Evolutionary conservation across 1,140 invertebrate species (phyloP), one percentile per base, ranked within the genome.

Genomic region (Tyrophagus putrescentiae): DNA sequence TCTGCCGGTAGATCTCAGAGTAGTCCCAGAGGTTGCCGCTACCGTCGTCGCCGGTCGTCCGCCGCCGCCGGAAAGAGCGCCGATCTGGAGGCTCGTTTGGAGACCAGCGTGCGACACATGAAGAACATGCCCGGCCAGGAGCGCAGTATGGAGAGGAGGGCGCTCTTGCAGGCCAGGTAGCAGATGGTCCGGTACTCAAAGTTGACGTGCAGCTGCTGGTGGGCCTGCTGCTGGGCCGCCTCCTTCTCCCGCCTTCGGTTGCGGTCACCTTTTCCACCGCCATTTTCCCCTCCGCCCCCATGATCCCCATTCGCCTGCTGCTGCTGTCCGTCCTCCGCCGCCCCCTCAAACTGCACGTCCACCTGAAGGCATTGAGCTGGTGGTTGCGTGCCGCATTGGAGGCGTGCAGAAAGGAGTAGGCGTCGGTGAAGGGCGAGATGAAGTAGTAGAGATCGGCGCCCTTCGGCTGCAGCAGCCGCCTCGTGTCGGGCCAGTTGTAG

Each of bases 371-470:
- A 54, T 54, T 54, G 7, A n/a, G n/a, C n/a, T n/a, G n/a, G n/a
- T 27, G 13, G 27, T 54, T 54, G 18, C 27, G 52, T 34, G 52
- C 52, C 39, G 52, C 52, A 3, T 36, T 54, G 1, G 52, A 54
- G 18, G 52, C 57, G 29, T 42, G 36, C 11, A 41, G n/a, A 59
- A 59, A 59, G 3, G 36, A 41, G 68, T 92, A 85, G 66, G 88
- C 83, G 74, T 95, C 91, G 66, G 88, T 93, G 67, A 92, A 93
- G 2, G 90, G 87, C 1, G 88, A 87, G 41, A 90, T 82, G 3
- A 95, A 75, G 68, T 80, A 83, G 65, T 87, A 76, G n/a, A 93
- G 72, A 67, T 74, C 72, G 53, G 70, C 67, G 28, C 87, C 83
- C 11, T 54, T 54, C 4, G 89, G 78, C 16, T 78, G 80, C 34